Evolutionary conservation across 2,113 vertebrate species (phyloP).

Genomic region (Charadrius vociferus): DNA sequence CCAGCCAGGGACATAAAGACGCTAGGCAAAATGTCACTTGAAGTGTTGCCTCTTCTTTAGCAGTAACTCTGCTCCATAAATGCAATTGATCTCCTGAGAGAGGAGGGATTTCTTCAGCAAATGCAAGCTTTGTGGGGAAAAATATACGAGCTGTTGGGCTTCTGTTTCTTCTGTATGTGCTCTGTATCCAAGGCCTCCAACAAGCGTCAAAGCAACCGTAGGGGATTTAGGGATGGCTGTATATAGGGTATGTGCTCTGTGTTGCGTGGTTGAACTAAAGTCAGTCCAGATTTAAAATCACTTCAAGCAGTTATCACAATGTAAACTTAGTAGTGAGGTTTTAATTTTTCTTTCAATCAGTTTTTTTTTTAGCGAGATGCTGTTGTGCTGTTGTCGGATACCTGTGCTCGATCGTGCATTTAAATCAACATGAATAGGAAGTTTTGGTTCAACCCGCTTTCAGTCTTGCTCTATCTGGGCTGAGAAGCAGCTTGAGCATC

Average conservation of each 20-base stretch:
- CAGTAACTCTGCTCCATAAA: constrained; percentile 65
- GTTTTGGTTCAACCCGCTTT: not conserved
- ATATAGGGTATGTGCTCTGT: rapidly evolving
- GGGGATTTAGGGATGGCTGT: not conserved
- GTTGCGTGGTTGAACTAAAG: rapidly evolving
- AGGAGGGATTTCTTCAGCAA: constrained; percentile 55
- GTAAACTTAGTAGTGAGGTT: not conserved
- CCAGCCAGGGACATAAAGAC: constrained; percentile 50
- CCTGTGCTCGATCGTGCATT: not conserved
- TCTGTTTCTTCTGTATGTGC: not conserved
- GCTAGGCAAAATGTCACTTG: constrained; percentile 37
- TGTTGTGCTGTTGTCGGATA: not conserved
- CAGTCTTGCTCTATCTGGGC: not conserved
- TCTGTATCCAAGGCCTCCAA: not conserved
- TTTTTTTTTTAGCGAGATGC: not conserved
- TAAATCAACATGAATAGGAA: rapidly evolving
- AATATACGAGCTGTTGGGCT: not conserved
- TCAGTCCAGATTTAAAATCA: not conserved
- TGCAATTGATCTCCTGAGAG: constrained; percentile 63
- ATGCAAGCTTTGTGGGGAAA: constrained; percentile 5
- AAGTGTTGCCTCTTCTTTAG: constrained; percentile 42
- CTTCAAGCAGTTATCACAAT: not conserved
- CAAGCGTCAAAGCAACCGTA: not conserved
- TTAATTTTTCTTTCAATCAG: not conserved
- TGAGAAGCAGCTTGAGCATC: not conserved